Conservation (phyloP, 2,797 vertebrate genomes). For the Rhabdophis nuchalis region DNA sequence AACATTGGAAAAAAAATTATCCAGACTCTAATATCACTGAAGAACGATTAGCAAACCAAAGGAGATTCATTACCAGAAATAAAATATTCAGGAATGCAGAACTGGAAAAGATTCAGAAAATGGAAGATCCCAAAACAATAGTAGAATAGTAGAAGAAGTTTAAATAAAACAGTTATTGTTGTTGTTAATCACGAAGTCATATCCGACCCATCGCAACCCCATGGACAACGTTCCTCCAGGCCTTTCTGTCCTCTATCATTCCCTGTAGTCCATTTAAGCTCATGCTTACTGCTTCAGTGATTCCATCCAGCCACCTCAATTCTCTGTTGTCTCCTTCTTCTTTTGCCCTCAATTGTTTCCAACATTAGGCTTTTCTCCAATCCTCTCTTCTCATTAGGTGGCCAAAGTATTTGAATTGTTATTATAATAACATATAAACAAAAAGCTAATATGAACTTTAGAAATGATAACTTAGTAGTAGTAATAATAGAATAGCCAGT, state of each 20-base stretch:
- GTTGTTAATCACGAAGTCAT: background rate
- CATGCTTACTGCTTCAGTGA: no score
- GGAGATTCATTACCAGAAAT: background rate
- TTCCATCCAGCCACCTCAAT: no score
- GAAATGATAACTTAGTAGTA: background rate
- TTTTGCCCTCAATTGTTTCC: no score
- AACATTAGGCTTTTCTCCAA: no score
- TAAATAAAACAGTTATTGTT: background rate
- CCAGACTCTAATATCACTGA: background rate
- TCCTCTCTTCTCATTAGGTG: no score
- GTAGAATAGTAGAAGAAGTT: background rate
- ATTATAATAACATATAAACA: background rate
- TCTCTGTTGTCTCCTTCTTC: no score
- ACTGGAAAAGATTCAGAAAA: background rate
- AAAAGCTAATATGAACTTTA: background rate
- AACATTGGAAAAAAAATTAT: background rate
- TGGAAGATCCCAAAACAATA: background rate
- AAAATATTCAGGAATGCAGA: background rate
- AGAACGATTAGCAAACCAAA: background rate
- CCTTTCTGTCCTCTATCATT: no score
- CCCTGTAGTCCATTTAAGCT: no score
- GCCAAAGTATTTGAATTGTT: background rate
- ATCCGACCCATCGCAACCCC: no score
- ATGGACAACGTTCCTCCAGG: no score
- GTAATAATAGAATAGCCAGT: background rate